A percentile compares a stretch with the other conserved stretches of the same genome.
Evolutionary conservation across 1,140 invertebrate species (phyloP).

Genomic region (Lucilia sericata): DNA sequence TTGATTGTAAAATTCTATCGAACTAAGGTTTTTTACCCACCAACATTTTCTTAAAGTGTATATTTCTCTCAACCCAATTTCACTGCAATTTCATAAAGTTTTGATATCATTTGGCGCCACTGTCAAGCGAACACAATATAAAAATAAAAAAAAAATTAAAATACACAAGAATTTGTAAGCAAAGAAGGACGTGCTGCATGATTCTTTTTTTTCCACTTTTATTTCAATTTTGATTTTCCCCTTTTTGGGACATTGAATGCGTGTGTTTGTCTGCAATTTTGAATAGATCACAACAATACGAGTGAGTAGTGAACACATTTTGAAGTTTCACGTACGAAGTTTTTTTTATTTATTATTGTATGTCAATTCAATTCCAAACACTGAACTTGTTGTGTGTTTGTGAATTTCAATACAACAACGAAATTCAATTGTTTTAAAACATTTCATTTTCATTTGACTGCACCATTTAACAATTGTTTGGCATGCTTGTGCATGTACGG

Average conservation of each 20-base stretch:
- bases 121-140: not conserved
- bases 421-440: not conserved
- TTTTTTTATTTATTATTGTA: not conserved
- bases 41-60: no score
- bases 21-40: no score
- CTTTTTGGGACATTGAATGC: not conserved
- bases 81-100: slow-evolving; percentile 11
- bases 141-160: not conserved
- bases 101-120: slow-evolving; percentile 19
- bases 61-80: not conserved
- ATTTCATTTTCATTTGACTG: not conserved
- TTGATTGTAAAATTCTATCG: no score
- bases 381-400: not conserved
- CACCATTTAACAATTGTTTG: not conserved
- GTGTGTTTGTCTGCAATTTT: not conserved
- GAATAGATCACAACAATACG: not conserved
- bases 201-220: not conserved
- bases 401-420: not conserved
- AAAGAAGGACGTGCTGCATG: not conserved
- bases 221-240: not conserved
- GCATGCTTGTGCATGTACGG: not conserved
- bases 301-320: not conserved
- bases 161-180: not conserved
- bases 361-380: not conserved
- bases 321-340: not conserved